Percentiles rank a stretch among this genome's conserved stretches.
These are phyloP conservation scores for Pterostichus niger DNA, from an alignment of 2,888 invertebrate genomes.

Conservation along the genomic window DNA sequence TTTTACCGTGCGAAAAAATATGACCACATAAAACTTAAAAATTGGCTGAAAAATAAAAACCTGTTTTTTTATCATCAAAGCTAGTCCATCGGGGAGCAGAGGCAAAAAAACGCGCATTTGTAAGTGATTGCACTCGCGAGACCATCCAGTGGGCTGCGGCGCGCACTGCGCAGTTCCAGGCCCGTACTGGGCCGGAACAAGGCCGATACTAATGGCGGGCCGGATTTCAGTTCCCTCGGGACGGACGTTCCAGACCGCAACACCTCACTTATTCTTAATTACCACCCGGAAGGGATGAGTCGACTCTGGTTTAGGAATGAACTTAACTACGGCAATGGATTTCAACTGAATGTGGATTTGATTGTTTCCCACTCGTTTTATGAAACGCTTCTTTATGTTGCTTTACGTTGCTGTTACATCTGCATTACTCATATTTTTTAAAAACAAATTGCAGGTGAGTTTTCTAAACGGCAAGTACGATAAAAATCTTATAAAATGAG, in stretches of 20 bases:
- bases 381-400: no score
- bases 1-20: neutral
- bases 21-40: slow-evolving; percentile 41
- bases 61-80: slow-evolving; percentile 32
- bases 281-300: slow-evolving; percentile 35
- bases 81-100: slow-evolving; percentile 9
- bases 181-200: slow-evolving; percentile 18
- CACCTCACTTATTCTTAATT: slow-evolving; percentile 67
- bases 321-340: no score
- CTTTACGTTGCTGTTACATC: no score
- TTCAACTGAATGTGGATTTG: no score
- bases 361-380: no score
- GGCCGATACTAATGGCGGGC: slow-evolving; percentile 64
- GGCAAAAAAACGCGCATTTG: slow-evolving; percentile 60
- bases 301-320: slow-evolving; percentile 2
- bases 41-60: slow-evolving; percentile 43
- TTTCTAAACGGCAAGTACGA: no score
- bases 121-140: slow-evolving; percentile 62
- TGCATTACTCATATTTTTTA: no score
- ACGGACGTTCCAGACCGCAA: slow-evolving; percentile 49
- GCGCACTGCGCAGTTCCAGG: slow-evolving; percentile 10
- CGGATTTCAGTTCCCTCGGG: slow-evolving; percentile 54
- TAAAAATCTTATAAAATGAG: no score
- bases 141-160: slow-evolving; percentile 23
- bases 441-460: no score